phyloP scores from a whole-genome alignment of 2,113 vertebrate species.

The Tichodroma muraria region DNA sequence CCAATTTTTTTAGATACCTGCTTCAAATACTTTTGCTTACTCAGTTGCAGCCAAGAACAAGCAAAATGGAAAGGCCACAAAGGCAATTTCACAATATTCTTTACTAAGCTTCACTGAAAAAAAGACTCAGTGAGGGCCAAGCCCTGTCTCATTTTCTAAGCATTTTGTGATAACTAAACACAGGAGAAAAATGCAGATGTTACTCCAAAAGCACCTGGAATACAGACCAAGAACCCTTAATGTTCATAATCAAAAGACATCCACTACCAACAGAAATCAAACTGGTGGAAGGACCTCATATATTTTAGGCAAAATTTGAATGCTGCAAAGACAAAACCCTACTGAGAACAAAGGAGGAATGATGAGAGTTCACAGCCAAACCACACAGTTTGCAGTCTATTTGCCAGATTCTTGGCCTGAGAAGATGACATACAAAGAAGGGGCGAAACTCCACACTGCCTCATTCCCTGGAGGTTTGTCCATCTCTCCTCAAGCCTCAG shows the following conservation, averaged over 20 bases:
- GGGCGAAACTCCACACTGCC: neutral
- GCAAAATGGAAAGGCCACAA: neutral
- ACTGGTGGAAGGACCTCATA: neutral
- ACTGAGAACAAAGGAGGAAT: constrained; percentile 13
- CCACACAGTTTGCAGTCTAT: neutral
- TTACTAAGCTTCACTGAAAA: neutral
- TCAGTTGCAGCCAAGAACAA: neutral
- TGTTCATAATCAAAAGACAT: neutral
- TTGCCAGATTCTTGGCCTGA: neutral
- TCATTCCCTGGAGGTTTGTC: neutral
- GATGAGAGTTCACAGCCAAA: neutral
- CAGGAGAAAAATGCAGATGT: neutral
- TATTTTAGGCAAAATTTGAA: neutral
- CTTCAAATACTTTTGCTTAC: neutral
- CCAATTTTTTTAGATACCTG: neutral
- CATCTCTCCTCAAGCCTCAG: neutral
- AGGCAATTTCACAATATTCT: neutral
- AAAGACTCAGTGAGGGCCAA: neutral
- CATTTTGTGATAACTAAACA: neutral
- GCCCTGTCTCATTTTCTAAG: neutral
- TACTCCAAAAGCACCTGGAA: neutral
- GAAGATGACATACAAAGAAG: neutral
- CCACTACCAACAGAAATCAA: neutral
- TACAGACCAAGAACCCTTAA: neutral
- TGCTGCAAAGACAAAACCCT: neutral